Evolutionary conservation across 2,888 invertebrate species (phyloP).

Genomic region (Apodemia mormo): DNA sequence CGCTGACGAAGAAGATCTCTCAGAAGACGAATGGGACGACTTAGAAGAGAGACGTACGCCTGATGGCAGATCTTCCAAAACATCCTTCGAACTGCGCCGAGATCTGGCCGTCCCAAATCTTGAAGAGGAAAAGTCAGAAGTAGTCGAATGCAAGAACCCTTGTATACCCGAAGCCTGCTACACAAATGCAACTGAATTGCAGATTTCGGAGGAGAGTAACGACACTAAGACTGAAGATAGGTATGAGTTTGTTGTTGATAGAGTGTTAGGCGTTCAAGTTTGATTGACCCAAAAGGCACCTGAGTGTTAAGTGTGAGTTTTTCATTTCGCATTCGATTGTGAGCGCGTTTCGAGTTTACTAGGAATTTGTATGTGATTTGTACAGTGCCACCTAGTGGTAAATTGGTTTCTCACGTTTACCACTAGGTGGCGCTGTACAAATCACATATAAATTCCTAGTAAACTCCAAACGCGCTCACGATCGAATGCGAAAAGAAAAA

Average conservation of each 20-base stretch:
- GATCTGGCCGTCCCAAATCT: constrained; percentile 36
- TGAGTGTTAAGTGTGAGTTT: no score
- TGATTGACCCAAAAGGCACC: constrained; percentile 60
- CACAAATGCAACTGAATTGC: constrained; percentile 58
- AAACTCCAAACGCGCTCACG: no score
- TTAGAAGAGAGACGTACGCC: constrained; percentile 70
- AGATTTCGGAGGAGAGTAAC: constrained; percentile 46
- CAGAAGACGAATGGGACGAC: constrained; percentile 76
- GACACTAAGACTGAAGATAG: constrained; percentile 78
- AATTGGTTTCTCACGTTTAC: no score
- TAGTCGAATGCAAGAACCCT: constrained; percentile 63
- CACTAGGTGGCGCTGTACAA: no score
- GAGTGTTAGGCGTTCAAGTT: constrained; percentile 92
- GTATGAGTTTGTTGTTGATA: constrained; percentile 91
- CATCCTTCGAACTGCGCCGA: constrained; percentile 65
- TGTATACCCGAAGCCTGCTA: constrained; percentile 47
- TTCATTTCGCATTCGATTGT: no score
- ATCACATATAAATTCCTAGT: no score
- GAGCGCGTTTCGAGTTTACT: no score
- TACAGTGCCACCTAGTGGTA: no score
- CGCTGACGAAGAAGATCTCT: constrained; percentile 83
- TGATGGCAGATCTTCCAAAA: constrained; percentile 72
- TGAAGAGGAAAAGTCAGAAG: constrained; percentile 34
- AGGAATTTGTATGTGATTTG: no score
- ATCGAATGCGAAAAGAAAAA: no score